phyloP scores from a whole-genome alignment of 37 sponge, comb jelly and placozoan genomes.

The Beroe ovata region DNA sequence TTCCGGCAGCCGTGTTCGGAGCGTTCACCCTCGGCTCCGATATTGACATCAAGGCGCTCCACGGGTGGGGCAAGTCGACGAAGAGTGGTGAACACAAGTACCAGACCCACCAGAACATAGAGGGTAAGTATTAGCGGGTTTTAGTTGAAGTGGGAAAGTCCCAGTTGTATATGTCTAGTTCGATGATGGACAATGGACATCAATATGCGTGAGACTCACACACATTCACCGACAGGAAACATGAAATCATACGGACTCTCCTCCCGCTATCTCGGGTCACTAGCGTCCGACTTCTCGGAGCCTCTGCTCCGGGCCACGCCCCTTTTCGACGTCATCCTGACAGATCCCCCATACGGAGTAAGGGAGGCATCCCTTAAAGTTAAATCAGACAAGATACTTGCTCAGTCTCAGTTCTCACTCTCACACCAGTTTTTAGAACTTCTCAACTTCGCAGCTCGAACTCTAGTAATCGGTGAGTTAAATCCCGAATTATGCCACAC shows the following conservation, averaged over 20 bases:
- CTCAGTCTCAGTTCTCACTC: conserved; percentile 29
- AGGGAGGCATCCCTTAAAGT: conserved; percentile 59
- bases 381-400: not conserved
- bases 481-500: no score
- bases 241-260: conserved; percentile 39
- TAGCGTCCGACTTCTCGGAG: conserved; percentile 13
- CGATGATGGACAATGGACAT: no score
- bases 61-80: conserved; percentile 78
- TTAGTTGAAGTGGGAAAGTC: no score
- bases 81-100: conserved; percentile 27
- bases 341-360: conserved; percentile 53
- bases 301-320: conserved; percentile 40
- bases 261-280: conserved; percentile 7
- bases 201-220: no score
- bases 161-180: no score
- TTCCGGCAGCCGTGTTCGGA: conserved; percentile 89
- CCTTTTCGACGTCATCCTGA: conserved; percentile 45
- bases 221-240: no score
- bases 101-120: conserved; percentile 21
- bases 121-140: no score
- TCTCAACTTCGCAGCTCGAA: conserved; percentile 43
- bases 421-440: conserved; percentile 54
- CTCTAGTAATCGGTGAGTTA: not conserved
- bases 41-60: conserved; percentile 79
- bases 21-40: conserved; percentile 89